These are phyloP conservation scores for Sebastes nivosus DNA, from an alignment of 2,797 vertebrate species.

Conservation along the genomic window DNA sequence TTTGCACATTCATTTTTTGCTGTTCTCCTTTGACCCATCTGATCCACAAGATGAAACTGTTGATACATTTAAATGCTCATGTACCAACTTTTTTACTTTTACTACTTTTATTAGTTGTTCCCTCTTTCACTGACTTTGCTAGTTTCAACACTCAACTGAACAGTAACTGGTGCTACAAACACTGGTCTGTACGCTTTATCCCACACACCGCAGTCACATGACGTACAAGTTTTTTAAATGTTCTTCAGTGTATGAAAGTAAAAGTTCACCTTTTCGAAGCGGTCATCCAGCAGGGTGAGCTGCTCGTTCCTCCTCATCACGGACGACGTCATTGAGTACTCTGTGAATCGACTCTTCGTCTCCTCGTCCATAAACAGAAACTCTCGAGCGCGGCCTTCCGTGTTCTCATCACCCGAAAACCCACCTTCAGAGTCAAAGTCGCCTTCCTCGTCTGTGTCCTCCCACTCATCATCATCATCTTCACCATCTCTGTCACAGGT, in stretches of 20 bases:
- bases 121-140: too few species aligned
- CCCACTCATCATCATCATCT: slow-evolving; percentile 85
- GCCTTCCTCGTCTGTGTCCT: slow-evolving; percentile 82
- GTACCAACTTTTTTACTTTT: too few species aligned
- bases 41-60: too few species aligned
- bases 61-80: too few species aligned
- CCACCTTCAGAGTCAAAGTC: slow-evolving; percentile 81
- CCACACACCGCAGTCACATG: too few species aligned
- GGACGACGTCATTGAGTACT: slow-evolving; percentile 94
- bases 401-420: slow-evolving; percentile 76
- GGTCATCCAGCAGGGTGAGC: slow-evolving; percentile 92
- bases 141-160: too few species aligned
- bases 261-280: slow-evolving; percentile 88
- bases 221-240: too few species aligned
- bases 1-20: too few species aligned
- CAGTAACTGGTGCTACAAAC: too few species aligned
- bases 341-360: slow-evolving; percentile 95
- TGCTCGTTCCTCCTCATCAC: slow-evolving; percentile 96
- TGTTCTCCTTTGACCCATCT: too few species aligned
- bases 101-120: too few species aligned
- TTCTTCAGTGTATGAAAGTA: neutral
- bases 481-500: slow-evolving; percentile 44
- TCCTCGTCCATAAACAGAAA: slow-evolving; percentile 92
- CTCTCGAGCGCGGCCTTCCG: slow-evolving; percentile 47
- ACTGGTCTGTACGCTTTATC: too few species aligned